Base-by-base conservation (phyloP, 1,140 invertebrate species). In the Drosophila chauvacae region DNA sequence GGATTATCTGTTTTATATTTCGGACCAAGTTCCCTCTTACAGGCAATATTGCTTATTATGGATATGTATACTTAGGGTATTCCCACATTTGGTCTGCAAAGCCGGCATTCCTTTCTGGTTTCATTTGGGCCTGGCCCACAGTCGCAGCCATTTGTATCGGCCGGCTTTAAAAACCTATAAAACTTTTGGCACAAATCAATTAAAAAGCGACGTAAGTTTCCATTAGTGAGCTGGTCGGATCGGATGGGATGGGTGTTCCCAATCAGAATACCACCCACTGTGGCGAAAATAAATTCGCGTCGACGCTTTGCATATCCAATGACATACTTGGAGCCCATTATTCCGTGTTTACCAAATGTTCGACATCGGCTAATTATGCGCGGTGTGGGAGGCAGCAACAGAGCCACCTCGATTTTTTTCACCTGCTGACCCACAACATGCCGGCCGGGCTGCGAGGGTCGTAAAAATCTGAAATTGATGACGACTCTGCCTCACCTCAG, bases 111-210 rank as follows among this genome's bases (percentile, higher is more conserved):
- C 53, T 23, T 39, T 30, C 23, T 37, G 23, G 42, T 23, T 37
- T 33, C 20, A 11, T 26, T 47, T 33, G 53, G 68, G 37, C 42
- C 77, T 59, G 42, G 33, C 56, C 11, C 60, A 50, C 57, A 73
- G 68, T 39, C 44, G 35, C 55, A 45, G 64, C 58, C 51, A 60
- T 79, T 79, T 73, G 57, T 74, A 60, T 37, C 30, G 58, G 44
- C 7, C 53, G 72, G 66, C 65, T 84, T 77, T 77, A 73, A 80
- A 85, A 81, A 66, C 58, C 51, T 55, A 73, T 81, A 79, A 71
- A 79, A 53, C 60, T 65, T 83, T 84, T 88, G 83, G 77, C 84
- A 80, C 84, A 80, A 88, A 87, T 88, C 83, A 88, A 87, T 88
- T 88, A 80, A 88, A 88, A 59, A 64, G 53, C 69, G 50, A 48